Percentiles rank a stretch among this genome's conserved stretches.
Evolutionary conservation across 2,113 vertebrate species (phyloP).

Genomic region (Cheilinus undulatus): DNA sequence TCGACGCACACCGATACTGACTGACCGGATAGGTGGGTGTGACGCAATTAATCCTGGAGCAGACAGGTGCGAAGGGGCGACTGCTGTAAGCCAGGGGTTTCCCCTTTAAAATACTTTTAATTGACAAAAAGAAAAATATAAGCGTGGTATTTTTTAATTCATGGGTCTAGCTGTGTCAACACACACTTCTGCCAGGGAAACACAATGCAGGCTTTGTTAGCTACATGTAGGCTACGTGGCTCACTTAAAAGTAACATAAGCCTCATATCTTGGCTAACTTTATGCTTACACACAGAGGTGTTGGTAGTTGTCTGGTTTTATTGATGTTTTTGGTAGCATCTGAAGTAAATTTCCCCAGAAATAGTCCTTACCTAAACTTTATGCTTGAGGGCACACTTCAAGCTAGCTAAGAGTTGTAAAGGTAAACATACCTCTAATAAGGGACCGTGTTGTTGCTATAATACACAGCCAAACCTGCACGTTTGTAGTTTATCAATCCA

Average conservation of each 20-base stretch:
- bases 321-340: background rate
- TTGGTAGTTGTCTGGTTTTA: background rate
- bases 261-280: background rate
- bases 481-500: too few species aligned
- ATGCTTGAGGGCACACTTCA: constrained; percentile 4
- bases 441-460: constrained; percentile 39
- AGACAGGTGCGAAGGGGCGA: constrained; percentile 43
- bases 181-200: background rate
- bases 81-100: background rate
- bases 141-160: background rate
- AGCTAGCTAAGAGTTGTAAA: constrained; percentile 32
- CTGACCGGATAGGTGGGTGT: constrained; percentile 79
- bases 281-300: background rate
- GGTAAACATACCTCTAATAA: constrained; percentile 32
- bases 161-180: constrained; percentile 3
- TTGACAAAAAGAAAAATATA: background rate
- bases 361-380: constrained; percentile 23
- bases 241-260: constrained; percentile 11
- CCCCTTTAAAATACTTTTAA: background rate
- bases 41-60: constrained; percentile 63
- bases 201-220: background rate
- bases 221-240: background rate
- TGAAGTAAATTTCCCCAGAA: constrained; percentile 20
- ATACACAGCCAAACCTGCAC: constrained; percentile 28
- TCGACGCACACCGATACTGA: constrained; percentile 82